These are phyloP conservation scores for Drosophila baimaii DNA, from an alignment of 1,140 invertebrate species.

Conservation along the genomic window DNA sequence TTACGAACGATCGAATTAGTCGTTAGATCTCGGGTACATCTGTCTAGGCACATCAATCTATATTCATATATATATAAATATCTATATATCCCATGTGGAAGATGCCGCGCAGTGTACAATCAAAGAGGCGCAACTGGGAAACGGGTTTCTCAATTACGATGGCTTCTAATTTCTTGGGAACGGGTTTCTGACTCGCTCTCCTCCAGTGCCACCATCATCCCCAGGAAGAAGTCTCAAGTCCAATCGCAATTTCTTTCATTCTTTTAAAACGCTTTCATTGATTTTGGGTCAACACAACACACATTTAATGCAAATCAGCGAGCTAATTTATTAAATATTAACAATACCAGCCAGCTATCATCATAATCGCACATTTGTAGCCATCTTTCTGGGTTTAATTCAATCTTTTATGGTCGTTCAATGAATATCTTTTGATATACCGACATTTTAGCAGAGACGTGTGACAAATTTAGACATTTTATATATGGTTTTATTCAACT, in stretches of 20 bases:
- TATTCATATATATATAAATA: neutral
- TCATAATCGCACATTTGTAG: conserved; percentile 9
- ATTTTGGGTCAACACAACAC: conserved; percentile 38
- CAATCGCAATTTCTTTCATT: conserved; percentile 25
- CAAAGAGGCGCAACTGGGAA: conserved; percentile 7
- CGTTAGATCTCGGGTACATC: conserved; percentile 33
- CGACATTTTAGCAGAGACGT: neutral
- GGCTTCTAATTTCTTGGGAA: conserved; percentile 27
- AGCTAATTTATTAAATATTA: conserved; percentile 3
- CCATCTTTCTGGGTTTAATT: conserved; percentile 17
- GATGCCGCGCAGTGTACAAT: neutral
- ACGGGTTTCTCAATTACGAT: conserved; percentile 41
- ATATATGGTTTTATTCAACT: neutral
- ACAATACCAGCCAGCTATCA: conserved; percentile 2
- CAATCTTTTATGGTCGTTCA: neutral
- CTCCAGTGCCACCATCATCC: neutral
- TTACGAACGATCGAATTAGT: conserved; percentile 29
- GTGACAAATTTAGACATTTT: conserved; percentile 3
- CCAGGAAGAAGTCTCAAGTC: conserved; percentile 14
- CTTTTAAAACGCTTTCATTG: conserved; percentile 29
- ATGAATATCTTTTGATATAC: neutral
- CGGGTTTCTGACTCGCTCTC: conserved; percentile 14
- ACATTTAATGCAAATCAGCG: conserved; percentile 44
- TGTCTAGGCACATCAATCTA: conserved; percentile 15
- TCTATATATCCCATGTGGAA: neutral